Conservation (phyloP, 92 coral and sea anemone genomes). For the Micromussa lordhowensis region DNA sequence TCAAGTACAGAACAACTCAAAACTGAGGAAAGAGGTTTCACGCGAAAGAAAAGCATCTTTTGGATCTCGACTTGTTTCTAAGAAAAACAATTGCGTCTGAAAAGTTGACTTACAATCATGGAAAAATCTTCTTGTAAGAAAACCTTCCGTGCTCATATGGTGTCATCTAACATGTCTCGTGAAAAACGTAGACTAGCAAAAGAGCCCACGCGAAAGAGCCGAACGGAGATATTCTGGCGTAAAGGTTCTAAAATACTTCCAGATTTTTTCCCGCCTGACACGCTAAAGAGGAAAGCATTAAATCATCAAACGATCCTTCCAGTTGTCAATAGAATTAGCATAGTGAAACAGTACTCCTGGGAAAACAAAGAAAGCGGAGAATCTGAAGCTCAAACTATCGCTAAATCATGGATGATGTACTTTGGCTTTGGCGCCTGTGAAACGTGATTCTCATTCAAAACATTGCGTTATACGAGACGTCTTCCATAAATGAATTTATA, state of each 20-base stretch:
- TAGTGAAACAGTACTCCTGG: slow-evolving; percentile 43
- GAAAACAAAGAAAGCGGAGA: slow-evolving; percentile 33
- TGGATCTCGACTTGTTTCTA: neutral
- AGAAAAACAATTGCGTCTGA: neutral
- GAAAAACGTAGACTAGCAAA: slow-evolving; percentile 19
- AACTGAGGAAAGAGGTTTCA: neutral
- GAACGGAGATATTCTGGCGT: slow-evolving; percentile 34
- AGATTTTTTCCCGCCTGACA: slow-evolving; percentile 49
- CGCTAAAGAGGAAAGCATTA: slow-evolving; percentile 12
- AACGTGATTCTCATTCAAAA: neutral
- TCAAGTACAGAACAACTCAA: neutral
- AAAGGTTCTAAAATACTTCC: slow-evolving; percentile 45
- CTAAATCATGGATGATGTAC: slow-evolving; percentile 56
- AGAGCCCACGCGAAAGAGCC: slow-evolving; percentile 21
- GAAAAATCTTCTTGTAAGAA: slow-evolving; percentile 24
- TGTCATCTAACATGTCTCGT: slow-evolving; percentile 8
- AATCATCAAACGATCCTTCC: slow-evolving; percentile 17
- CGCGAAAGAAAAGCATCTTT: neutral
- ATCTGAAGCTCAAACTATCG: slow-evolving; percentile 36
- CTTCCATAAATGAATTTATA: neutral
- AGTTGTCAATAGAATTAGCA: neutral
- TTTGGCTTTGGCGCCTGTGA: slow-evolving; percentile 27
- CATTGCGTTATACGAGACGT: neutral
- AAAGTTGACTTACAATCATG: slow-evolving; percentile 1
- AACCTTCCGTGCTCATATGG: slow-evolving; percentile 8